phyloP scores from a whole-genome alignment of 2,888 invertebrate species.

The Pseudoips prasinana region DNA sequence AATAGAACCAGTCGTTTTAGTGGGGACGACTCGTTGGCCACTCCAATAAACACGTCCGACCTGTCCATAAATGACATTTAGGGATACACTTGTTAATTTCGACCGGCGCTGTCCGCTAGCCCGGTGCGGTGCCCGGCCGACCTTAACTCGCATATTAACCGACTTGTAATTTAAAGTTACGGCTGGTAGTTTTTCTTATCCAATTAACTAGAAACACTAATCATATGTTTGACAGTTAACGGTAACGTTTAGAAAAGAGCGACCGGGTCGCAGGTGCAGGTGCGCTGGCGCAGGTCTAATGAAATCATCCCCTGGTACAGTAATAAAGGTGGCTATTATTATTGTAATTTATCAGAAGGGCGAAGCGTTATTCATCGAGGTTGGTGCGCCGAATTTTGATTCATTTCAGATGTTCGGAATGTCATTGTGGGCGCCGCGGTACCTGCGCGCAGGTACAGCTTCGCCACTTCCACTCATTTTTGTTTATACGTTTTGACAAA shows the following conservation, averaged over 20 bases:
- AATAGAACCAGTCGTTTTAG: slow-evolving; percentile 69
- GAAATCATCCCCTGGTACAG: slow-evolving; percentile 73
- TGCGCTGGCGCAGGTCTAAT: slow-evolving; percentile 61
- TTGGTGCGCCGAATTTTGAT: slow-evolving; percentile 68
- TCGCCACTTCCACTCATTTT: slow-evolving; percentile 32
- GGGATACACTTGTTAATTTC: slow-evolving; percentile 58
- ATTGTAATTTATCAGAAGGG: slow-evolving; percentile 69
- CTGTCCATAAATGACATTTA: slow-evolving; percentile 67
- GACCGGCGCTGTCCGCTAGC: slow-evolving; percentile 14
- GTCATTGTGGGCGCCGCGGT: slow-evolving; percentile 65
- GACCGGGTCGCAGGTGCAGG: slow-evolving; percentile 36
- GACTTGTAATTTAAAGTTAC: slow-evolving; percentile 18
- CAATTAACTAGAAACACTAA: slow-evolving; percentile 38
- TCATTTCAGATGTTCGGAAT: slow-evolving; percentile 77
- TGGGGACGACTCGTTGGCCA: slow-evolving; percentile 58
- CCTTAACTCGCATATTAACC: slow-evolving; percentile 13
- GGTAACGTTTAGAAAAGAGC: slow-evolving; percentile 33
- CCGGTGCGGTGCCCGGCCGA: slow-evolving; percentile 2
- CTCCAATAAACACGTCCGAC: slow-evolving; percentile 68
- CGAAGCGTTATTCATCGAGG: slow-evolving; percentile 54
- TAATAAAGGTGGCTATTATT: slow-evolving; percentile 65
- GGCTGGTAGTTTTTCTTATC: slow-evolving; percentile 28
- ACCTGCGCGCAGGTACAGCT: slow-evolving; percentile 59
- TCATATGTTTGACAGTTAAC: slow-evolving; percentile 54
- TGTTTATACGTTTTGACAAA: slow-evolving; percentile 75